A percentile compares a stretch with the other conserved stretches of the same genome.
phyloP scores from a whole-genome alignment of 2,113 vertebrate species.

The Aptenodytes patagonicus region DNA sequence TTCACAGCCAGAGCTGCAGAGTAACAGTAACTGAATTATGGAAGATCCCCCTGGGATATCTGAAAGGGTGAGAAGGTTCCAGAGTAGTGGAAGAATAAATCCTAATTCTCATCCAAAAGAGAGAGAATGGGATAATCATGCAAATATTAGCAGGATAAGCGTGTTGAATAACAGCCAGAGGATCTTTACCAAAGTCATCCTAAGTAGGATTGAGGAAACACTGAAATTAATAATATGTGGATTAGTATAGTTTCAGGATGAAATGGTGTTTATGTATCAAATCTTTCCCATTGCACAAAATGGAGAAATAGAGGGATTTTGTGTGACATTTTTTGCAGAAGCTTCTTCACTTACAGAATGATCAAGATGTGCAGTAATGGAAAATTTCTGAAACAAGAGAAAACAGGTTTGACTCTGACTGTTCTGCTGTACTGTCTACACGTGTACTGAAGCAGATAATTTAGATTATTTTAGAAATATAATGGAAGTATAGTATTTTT shows the following conservation, averaged over 20 bases:
- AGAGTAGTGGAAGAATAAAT: slow-evolving; percentile 53
- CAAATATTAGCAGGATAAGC: slow-evolving; percentile 64
- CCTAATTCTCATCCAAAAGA: slow-evolving; percentile 52
- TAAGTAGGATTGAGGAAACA: slow-evolving; percentile 61
- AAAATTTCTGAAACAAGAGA: background rate
- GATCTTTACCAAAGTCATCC: slow-evolving; percentile 54
- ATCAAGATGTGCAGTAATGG: background rate
- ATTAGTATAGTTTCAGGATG: slow-evolving; percentile 36
- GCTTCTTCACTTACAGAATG: background rate
- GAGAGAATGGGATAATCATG: slow-evolving; percentile 54
- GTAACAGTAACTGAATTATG: slow-evolving; percentile 52
- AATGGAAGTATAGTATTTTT: background rate
- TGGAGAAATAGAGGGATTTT: background rate
- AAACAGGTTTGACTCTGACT: background rate
- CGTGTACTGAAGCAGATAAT: slow-evolving; percentile 4
- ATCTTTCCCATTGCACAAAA: background rate
- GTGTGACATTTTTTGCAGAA: background rate
- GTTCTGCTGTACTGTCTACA: background rate
- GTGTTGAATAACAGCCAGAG: slow-evolving; percentile 43
- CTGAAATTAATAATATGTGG: slow-evolving; percentile 48
- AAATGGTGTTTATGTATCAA: background rate
- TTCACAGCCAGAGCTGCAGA: slow-evolving; percentile 7
- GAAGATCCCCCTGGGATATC: slow-evolving; percentile 52
- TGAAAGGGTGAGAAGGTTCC: slow-evolving; percentile 61
- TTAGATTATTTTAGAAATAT: slow-evolving; percentile 21